Base-by-base conservation (phyloP, 2,113 vertebrate species). In the Xyliphius kryptos region DNA sequence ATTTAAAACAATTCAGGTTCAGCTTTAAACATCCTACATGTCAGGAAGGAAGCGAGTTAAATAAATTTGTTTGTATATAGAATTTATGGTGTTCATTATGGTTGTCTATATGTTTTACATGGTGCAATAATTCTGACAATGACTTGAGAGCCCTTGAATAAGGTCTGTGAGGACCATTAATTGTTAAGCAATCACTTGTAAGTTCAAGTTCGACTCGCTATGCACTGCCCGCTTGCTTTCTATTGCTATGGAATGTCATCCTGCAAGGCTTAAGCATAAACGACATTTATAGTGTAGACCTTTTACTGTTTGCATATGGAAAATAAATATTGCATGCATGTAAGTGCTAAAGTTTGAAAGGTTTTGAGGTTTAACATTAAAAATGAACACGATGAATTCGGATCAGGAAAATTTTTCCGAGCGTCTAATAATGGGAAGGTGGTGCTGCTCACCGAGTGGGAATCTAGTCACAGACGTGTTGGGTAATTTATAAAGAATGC, bases 41-140 rank as follows among this genome's bases (percentile, higher is more conserved):
- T 37, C 19, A 48, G 48, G 66, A 52, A 61, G 56, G 64, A 52
- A 68, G 49, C 44, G 57, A 78, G 50, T 56, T 41, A 71, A 58
- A 40, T 65, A 70, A 40, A 60, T 54, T 68, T 66, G 68, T 60
- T 53, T 60, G 66, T 56, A 76, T 56, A 74, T 66, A 38, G n/a
- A 64, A 49, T 70, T 70, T 57, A 53, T 75, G 40, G 68, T 77
- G 17, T 77, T 68, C 49, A 48, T 26, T 46, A 20, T 74, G 54
- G 38, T 36, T 79, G 61, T 58, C 63, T 70, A 56, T 73, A 67
- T 78, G 46, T 82, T 61, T 81, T 17, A 74, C 64, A 40, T 83
- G 67, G 80, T 87, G 82, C 82, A 83, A 86, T 86, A 86, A 56
- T 74, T 74, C 16, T 48, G 67, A 68, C 68, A 71, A 79, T 83